Evolutionary conservation across 2,797 vertebrate species (phyloP), one percentile per base, ranked within the genome.

Genomic region (Spinus pinus): DNA sequence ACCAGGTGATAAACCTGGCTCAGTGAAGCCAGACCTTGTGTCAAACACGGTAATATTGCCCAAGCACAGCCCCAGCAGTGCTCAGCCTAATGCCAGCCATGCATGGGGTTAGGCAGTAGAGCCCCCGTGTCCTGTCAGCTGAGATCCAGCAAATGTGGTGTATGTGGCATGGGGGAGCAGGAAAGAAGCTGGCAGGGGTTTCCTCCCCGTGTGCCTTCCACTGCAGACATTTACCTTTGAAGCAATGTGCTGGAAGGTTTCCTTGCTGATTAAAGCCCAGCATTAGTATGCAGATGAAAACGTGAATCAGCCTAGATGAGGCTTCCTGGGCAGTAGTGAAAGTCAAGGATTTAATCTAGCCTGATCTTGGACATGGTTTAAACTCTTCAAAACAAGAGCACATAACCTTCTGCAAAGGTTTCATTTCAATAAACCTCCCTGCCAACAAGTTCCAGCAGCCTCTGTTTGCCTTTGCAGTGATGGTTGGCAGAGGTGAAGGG

Each of bases 201-300:
- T 66, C 2, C 22, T 74, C 84, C 71, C 54, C 46, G 25, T 58
- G 94, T 90, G 64, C 70, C 25, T 87, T 80, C 91, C 79, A 46
- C 7, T 33, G 54, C 95, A 88, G 95, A 87, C 75, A 28, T 87
- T 86, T 86, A 46, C 78, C 58, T 94, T 95, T 79, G 78, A 94
- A 83, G 77, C 73, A 61, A 50, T 58, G 94, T 87, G 80, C 82
- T 47, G 20, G 87, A 85, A 94, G 81, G 70, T 90, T 94, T 94
- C 47, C 81, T 79, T 82, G 46, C 72, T 93, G 90, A 94, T 86
- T 57, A 77, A 90, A 92, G 49, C 44, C 69, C 24, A 25, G 87
- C 69, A 39, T 92, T 86, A 93, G 79, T 12, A 50, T 54, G 42
- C 87, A 95, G 75, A 70, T 83, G n/a, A 41, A 94, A 94, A 92